Conservation (phyloP, 2,797 vertebrate species). For the Sebastes baramenuke region DNA sequence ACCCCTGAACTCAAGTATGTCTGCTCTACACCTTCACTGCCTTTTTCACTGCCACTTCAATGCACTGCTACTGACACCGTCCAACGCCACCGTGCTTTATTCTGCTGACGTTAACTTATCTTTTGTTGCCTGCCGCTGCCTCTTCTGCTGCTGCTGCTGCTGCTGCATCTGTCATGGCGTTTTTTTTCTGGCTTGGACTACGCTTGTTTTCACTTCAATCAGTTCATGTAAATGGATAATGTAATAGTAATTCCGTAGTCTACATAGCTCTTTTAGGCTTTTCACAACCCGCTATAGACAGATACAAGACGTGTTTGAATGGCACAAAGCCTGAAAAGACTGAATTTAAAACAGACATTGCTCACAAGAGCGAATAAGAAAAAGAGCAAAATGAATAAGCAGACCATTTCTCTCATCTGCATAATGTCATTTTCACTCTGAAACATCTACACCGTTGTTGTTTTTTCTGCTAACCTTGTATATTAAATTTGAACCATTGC, state of each 20-base stretch:
- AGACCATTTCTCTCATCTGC: slow-evolving; percentile 18
- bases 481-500: neutral
- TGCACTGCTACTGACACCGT: slow-evolving; percentile 46
- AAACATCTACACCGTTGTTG: neutral
- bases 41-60: slow-evolving; percentile 56
- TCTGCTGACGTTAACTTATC: slow-evolving; percentile 58
- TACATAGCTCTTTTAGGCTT: neutral
- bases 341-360: neutral
- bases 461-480: neutral
- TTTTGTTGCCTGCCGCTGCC: slow-evolving; percentile 52
- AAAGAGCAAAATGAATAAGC: neutral
- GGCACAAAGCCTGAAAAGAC: neutral
- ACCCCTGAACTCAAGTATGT: slow-evolving; percentile 99
- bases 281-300: neutral
- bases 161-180: slow-evolving; percentile 48
- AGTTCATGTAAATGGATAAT: slow-evolving; percentile 29
- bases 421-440: neutral
- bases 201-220: slow-evolving; percentile 43
- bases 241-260: neutral
- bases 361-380: neutral
- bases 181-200: slow-evolving; percentile 25
- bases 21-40: slow-evolving; percentile 70
- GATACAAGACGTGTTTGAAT: slow-evolving; percentile 2
- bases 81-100: slow-evolving; percentile 20
- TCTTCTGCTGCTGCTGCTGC: slow-evolving; percentile 33